phyloP scores from a whole-genome alignment of 2,113 vertebrate genomes.

The Etia nguti region DNA sequence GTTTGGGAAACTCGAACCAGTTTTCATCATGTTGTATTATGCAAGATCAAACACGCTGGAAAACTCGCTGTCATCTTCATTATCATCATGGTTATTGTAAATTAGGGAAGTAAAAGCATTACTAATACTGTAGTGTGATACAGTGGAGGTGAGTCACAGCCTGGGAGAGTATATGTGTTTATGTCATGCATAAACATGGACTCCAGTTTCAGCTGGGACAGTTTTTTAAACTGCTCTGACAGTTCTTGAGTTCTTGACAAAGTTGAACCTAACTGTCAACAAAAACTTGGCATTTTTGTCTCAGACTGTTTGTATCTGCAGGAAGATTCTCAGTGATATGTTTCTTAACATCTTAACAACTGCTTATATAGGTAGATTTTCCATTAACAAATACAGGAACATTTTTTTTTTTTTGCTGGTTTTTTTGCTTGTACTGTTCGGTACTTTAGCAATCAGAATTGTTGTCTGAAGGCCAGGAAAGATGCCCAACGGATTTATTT shows the following conservation, averaged over 20 bases:
- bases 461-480: too few species aligned
- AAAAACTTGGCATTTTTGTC: neutral
- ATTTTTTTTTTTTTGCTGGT: too few species aligned
- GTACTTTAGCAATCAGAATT: too few species aligned
- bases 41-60: neutral
- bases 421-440: too few species aligned
- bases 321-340: neutral
- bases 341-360: neutral
- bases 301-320: neutral
- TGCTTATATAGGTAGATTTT: neutral
- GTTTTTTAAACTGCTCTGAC: neutral
- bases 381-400: neutral
- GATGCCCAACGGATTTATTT: too few species aligned
- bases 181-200: neutral
- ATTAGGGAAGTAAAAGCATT: neutral
- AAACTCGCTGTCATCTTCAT: neutral
- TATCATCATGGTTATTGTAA: neutral
- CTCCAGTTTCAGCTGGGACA: neutral
- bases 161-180: neutral
- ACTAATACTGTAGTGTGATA: neutral
- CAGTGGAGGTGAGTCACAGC: neutral
- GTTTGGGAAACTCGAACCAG: neutral
- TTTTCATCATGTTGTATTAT: slow-evolving; percentile 3
- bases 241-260: neutral
- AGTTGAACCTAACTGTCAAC: fast-evolving